Percentiles rank a stretch among this genome's conserved stretches.
Conservation (phyloP, 2,797 vertebrate species). For the Discoglossus pictus region DNA sequence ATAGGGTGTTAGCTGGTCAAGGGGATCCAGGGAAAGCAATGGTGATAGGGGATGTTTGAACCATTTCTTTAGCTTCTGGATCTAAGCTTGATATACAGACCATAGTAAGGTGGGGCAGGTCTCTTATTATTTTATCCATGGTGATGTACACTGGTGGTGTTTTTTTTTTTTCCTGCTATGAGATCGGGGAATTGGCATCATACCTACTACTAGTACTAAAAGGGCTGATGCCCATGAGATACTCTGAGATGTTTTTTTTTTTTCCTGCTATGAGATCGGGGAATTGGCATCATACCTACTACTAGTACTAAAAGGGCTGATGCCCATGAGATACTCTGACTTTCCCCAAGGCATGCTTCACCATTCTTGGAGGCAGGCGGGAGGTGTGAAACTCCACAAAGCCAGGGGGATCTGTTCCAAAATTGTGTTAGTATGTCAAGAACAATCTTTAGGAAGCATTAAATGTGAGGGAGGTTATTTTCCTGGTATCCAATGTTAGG, state of each 20-base stretch:
- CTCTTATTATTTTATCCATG: background rate
- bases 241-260: background rate
- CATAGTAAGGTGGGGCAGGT: conserved; percentile 23
- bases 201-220: conserved; percentile 19
- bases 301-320: conserved; percentile 9
- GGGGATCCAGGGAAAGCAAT: conserved; percentile 48
- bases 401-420: conserved; percentile 37
- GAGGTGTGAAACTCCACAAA: conserved; percentile 38
- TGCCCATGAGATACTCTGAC: conserved; percentile 30
- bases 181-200: conserved; percentile 27
- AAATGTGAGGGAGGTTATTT: conserved; percentile 34
- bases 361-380: conserved; percentile 32
- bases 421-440: conserved; percentile 47
- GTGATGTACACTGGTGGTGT: conserved; percentile 1
- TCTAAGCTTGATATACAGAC: background rate
- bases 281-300: conserved; percentile 29
- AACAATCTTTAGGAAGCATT: conserved; percentile 33
- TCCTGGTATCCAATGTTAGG: conserved; percentile 14
- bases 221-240: conserved; percentile 25
- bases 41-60: conserved; percentile 58
- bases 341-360: conserved; percentile 36
- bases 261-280: conserved; percentile 1
- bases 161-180: background rate
- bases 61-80: background rate
- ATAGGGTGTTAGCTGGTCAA: conserved; percentile 63